Evolutionary conservation across 2,888 invertebrate genomes (phyloP).

Genomic region (Melanchra persicariae): DNA sequence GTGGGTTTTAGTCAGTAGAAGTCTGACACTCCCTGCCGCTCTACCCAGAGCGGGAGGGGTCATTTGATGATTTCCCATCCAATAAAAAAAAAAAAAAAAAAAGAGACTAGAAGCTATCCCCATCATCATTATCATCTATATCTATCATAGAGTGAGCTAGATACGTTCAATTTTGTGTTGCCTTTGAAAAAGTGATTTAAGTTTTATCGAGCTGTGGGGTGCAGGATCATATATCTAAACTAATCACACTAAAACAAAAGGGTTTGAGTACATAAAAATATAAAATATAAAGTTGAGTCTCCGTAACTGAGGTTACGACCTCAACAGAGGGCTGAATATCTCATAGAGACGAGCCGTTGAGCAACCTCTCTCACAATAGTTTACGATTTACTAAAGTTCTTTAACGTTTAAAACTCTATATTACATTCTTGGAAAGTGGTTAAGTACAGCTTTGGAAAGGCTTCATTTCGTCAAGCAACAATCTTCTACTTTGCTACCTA

Average conservation of each 20-base stretch:
- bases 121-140: too few species aligned
- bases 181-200: too few species aligned
- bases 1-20: too few species aligned
- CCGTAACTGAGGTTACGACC: slow-evolving; percentile 44
- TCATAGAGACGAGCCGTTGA: slow-evolving; percentile 26
- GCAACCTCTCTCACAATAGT: slow-evolving; percentile 30
- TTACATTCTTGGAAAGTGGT: slow-evolving; percentile 46
- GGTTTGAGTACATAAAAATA: slow-evolving; percentile 28
- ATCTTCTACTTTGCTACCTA: neutral
- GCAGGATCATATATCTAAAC: too few species aligned
- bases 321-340: slow-evolving; percentile 23
- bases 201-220: too few species aligned
- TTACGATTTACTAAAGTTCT: slow-evolving; percentile 55
- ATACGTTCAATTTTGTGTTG: too few species aligned
- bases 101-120: too few species aligned
- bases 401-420: slow-evolving; percentile 57
- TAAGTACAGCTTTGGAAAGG: slow-evolving; percentile 4
- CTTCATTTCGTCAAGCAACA: neutral
- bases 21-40: too few species aligned
- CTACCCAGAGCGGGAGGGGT: too few species aligned
- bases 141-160: too few species aligned
- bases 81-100: too few species aligned
- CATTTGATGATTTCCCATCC: too few species aligned
- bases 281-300: slow-evolving; percentile 39
- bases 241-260: slow-evolving; percentile 49